phyloP scores from a whole-genome alignment of 2,888 invertebrate genomes.

The Noctua janthina region DNA sequence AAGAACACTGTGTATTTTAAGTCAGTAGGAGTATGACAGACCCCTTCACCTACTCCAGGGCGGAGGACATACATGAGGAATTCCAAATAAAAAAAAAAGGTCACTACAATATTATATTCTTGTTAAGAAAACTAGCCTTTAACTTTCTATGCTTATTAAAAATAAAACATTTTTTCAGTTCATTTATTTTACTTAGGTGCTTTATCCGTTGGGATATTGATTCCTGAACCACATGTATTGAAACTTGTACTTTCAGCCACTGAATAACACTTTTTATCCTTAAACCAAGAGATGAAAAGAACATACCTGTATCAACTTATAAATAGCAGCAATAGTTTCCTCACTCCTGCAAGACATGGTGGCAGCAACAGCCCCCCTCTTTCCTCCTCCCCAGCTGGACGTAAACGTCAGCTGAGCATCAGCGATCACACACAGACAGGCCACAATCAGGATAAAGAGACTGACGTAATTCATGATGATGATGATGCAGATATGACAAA shows the following conservation, averaged over 20 bases:
- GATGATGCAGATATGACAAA: not conserved
- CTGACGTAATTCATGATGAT: constrained; percentile 76
- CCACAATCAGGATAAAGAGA: constrained; percentile 75
- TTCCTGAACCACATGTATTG: not conserved
- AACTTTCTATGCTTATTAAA: not conserved
- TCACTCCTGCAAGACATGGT: constrained; percentile 81
- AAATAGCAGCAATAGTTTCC: constrained; percentile 80
- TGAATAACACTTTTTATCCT: not conserved
- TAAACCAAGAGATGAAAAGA: not conserved
- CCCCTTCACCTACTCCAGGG: not conserved
- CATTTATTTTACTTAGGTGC: not conserved
- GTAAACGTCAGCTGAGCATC: constrained; percentile 90
- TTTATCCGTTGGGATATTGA: not conserved
- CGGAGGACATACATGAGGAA: not conserved
- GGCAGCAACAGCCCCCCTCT: constrained; percentile 77
- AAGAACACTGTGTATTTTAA: not conserved
- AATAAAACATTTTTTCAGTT: too few relatives aligned
- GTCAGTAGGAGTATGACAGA: not conserved
- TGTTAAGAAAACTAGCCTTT: not conserved
- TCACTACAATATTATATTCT: not conserved
- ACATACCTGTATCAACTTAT: constrained; percentile 83
- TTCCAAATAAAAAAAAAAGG: not conserved
- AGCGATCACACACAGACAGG: constrained; percentile 75
- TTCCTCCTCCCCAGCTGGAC: constrained; percentile 90
- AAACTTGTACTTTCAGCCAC: not conserved